These are phyloP conservation scores for Episyrphus balteatus DNA, from an alignment of 1,140 invertebrate species.

Conservation along the genomic window DNA sequence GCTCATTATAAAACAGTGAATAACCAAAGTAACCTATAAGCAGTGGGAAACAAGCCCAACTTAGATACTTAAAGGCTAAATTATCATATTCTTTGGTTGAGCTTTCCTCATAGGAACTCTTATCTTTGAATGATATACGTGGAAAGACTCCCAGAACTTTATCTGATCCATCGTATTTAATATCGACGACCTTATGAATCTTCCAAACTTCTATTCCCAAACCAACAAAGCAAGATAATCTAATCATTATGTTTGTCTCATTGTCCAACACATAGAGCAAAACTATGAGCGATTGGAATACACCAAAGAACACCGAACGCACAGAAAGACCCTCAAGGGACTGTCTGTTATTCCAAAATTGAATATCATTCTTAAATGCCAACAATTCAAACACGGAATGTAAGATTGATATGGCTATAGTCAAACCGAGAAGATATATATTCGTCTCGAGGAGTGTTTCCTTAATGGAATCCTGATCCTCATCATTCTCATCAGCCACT, in stretches of 20 bases:
- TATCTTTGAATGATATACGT: constrained; percentile 73
- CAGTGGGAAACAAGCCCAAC: constrained; percentile 90
- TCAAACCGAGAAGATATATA: constrained; percentile 85
- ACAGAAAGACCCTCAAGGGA: constrained; percentile 95
- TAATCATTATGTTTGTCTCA: constrained; percentile 93
- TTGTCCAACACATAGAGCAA: constrained; percentile 95
- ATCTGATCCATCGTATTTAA: constrained; percentile 66
- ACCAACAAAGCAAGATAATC: constrained; percentile 84
- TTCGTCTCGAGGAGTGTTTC: constrained; percentile 95
- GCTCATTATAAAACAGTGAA: constrained; percentile 93
- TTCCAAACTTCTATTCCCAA: constrained; percentile 99
- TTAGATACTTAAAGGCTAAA: constrained; percentile 93
- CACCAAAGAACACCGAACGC: constrained; percentile 97
- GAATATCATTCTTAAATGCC: constrained; percentile 99
- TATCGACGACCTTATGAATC: constrained; percentile 91
- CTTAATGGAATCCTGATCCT: constrained; percentile 95
- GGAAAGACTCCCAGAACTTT: constrained; percentile 71
- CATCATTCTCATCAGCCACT: constrained; percentile 43
- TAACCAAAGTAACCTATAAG: constrained; percentile 88
- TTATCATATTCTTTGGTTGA: constrained; percentile 91
- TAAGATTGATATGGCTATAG: constrained; percentile 84
- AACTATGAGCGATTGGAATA: constrained; percentile 93
- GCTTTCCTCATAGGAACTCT: constrained; percentile 93
- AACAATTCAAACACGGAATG: constrained; percentile 98
- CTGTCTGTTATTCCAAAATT: constrained; percentile 98